Conservation (phyloP, 2,113 vertebrate species). For the Tupaia tana region DNA sequence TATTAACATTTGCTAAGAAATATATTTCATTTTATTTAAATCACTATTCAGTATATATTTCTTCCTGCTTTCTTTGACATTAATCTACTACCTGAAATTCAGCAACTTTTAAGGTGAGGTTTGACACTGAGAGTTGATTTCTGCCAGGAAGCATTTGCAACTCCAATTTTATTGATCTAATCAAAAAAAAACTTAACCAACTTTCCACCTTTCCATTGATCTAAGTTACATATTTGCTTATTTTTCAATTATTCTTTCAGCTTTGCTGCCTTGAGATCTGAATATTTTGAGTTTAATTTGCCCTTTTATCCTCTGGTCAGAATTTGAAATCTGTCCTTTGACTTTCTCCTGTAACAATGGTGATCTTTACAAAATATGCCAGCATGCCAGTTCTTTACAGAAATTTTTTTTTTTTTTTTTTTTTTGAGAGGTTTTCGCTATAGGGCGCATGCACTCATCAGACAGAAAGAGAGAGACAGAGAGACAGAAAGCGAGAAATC, state of each 20-base stretch:
- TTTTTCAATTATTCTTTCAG: not conserved
- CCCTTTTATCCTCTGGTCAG: not conserved
- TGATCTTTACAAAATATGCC: not conserved
- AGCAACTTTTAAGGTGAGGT: not conserved
- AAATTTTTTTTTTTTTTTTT: too few species aligned
- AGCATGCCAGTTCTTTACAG: not conserved
- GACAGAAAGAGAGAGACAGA: too few species aligned
- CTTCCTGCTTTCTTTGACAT: not conserved
- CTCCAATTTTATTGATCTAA: not conserved
- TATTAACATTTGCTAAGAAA: slow-evolving; percentile 42
- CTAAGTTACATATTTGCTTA: not conserved
- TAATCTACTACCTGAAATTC: not conserved
- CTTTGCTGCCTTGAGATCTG: not conserved
- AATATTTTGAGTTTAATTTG: not conserved
- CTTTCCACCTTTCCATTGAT: not conserved
- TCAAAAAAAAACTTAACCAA: slow-evolving; percentile 1
- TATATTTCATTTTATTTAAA: slow-evolving; percentile 5
- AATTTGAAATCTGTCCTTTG: not conserved
- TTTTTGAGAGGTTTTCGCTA: too few species aligned
- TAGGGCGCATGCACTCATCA: too few species aligned
- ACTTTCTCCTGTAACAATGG: not conserved
- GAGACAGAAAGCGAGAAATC: too few species aligned
- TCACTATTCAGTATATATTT: not conserved
- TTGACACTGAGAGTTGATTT: slow-evolving; percentile 29
- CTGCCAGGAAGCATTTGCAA: not conserved